Evolutionary conservation across 1,140 invertebrate species (phyloP), one percentile per base, ranked within the genome.

Genomic region (Drosophila miranda): DNA sequence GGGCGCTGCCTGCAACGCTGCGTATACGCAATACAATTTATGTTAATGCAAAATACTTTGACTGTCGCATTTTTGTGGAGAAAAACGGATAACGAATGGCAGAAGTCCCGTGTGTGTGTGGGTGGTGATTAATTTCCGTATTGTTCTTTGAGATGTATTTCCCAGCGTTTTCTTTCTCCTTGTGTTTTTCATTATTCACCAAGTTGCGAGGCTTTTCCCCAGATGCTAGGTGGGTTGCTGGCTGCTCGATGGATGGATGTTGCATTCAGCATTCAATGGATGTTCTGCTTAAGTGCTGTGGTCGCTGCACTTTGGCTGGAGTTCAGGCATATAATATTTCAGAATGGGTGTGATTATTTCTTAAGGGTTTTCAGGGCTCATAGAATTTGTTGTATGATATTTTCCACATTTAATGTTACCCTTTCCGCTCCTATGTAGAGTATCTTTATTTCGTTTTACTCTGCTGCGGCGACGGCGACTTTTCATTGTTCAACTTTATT

Each of bases 11-110:
- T 75, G 77, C 79, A 84, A 62, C 77, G 61, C 46, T 81, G 74
- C 81, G 81, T 84, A 86, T 84, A 84, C 82, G 81, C 68, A 84
- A 87, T 86, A 46, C 81, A 86, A 77, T 84, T 74, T 77, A 87
- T 86, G 63, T 70, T 79, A 81, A 84, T 82, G 78, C 75, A 70
- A 66, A 71, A 63, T 52, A 30, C 66, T 75, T 75, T 42, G 78
- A 78, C 62, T 87, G 82, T 87, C 82, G 78, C 82, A 86, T 86
- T 82, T 86, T 86, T 86, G 82, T 63, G 82, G 82, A 72, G 63
- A 84, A 70, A 59, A 50, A 63, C 50, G 72, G 57, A 70, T 73
- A 73, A 73, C 69, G 69, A 55, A 67, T 76, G 72, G 42, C 60
- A 57, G 45, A 51, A 28, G 41, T 41, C 49, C 19, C 19, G 19